Evolutionary conservation across 2,888 invertebrate genomes (phyloP).

Genomic region (Mesochorus sp.): DNA sequence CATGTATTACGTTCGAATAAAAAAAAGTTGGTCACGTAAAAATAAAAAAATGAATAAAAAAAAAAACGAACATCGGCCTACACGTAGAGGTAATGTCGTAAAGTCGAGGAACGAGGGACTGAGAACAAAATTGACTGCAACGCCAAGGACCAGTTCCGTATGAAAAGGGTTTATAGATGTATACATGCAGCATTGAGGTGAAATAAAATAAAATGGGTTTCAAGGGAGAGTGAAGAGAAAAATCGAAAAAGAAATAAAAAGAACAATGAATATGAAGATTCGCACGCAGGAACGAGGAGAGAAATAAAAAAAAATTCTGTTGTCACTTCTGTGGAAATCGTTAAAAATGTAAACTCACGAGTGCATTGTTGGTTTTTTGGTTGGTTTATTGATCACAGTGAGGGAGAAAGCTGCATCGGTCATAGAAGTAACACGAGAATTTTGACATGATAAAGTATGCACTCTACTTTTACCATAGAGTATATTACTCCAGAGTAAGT

Average conservation of each 20-base stretch:
- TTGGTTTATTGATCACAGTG: no score
- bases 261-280: neutral
- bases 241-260: constrained; percentile 15
- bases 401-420: no score
- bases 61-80: neutral
- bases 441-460: neutral
- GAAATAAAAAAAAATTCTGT: neutral
- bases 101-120: neutral
- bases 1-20: neutral
- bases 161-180: neutral
- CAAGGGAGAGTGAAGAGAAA: neutral
- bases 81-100: neutral
- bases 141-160: neutral
- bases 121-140: neutral
- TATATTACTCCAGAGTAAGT: neutral
- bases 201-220: neutral
- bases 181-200: neutral
- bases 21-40: neutral
- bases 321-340: constrained; percentile 3
- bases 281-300: neutral
- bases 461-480: neutral
- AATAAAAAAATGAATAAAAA: neutral
- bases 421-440: neutral
- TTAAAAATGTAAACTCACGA: constrained; percentile 14
- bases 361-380: neutral